Conservation (phyloP, 2,888 invertebrate species). For the Pammene fasciana region DNA sequence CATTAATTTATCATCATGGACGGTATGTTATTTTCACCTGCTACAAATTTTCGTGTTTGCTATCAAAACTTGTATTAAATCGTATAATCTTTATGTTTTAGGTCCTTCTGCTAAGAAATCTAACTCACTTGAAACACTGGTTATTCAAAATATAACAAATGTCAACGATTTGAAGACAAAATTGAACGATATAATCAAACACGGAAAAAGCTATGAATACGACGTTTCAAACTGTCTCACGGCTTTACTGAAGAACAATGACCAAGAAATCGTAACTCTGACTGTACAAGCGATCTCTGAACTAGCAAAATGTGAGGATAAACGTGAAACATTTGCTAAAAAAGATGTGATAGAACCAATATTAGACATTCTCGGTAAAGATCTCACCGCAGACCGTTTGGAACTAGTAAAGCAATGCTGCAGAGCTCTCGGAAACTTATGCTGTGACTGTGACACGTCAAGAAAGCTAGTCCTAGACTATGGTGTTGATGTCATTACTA, state of each 20-base stretch:
- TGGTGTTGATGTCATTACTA: conserved; percentile 77
- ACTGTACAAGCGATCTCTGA: conserved; percentile 90
- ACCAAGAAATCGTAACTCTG: conserved; percentile 79
- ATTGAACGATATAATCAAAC: conserved; percentile 72
- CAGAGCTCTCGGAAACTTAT: conserved; percentile 93
- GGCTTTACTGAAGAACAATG: conserved; percentile 69
- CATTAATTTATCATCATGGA: conserved; percentile 40
- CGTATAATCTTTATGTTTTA: conserved; percentile 49
- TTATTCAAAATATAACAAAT: conserved; percentile 72
- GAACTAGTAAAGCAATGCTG: conserved; percentile 88
- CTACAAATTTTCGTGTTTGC: conserved; percentile 9
- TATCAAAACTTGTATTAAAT: conserved; percentile 6
- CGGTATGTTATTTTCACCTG: conserved; percentile 39
- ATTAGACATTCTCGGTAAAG: conserved; percentile 77
- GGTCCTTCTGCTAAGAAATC: conserved; percentile 71
- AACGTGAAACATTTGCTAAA: conserved; percentile 88
- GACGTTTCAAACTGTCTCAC: conserved; percentile 74
- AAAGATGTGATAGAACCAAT: conserved; percentile 84
- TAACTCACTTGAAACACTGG: conserved; percentile 68
- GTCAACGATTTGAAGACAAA: conserved; percentile 72
- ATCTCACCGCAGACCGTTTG: conserved; percentile 65
- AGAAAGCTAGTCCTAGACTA: conserved; percentile 77
- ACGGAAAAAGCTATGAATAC: conserved; percentile 75
- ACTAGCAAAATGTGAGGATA: conserved; percentile 89
- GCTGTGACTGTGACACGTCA: conserved; percentile 91